phyloP scores from a whole-genome alignment of 2,888 invertebrate genomes.

The Spatulosminthurus flaviceps region DNA sequence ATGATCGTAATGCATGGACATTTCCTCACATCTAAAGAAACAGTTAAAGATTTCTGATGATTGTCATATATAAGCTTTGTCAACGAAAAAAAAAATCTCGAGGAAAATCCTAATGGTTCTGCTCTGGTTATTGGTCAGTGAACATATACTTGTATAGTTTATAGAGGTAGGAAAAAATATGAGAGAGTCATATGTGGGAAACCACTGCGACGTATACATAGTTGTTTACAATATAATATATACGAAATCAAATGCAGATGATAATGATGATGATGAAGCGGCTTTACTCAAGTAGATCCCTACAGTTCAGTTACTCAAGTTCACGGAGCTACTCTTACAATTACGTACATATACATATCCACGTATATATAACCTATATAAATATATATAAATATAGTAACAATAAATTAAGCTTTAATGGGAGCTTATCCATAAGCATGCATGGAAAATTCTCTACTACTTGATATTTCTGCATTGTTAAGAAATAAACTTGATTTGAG shows the following conservation, averaged over 20 bases:
- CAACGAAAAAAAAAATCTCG: not conserved
- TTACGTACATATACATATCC: not conserved
- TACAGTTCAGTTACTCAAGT: not conserved
- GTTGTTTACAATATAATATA: slow-evolving; percentile 30
- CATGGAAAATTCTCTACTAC: no score
- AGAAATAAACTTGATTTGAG: no score
- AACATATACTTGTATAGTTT: not conserved
- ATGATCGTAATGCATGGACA: not conserved
- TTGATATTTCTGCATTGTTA: no score
- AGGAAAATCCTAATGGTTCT: slow-evolving; percentile 41
- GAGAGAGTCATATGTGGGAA: not conserved
- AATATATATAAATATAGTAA: no score
- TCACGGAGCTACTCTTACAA: not conserved
- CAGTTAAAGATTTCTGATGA: not conserved
- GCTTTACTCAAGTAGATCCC: not conserved
- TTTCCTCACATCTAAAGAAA: not conserved
- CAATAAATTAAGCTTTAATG: no score
- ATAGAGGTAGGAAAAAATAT: no score
- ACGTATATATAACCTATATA: no score
- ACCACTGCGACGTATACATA: slow-evolving; percentile 18
- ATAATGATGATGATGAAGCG: slow-evolving; percentile 3
- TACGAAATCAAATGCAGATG: slow-evolving; percentile 14
- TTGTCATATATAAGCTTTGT: not conserved
- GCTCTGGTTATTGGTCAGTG: slow-evolving; percentile 46
- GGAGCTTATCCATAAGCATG: no score